A percentile compares a stretch with the other conserved stretches of the same genome.
These are phyloP conservation scores for Leptopilina clavipes DNA, from an alignment of 1,140 invertebrate genomes.

Conservation along the genomic window DNA sequence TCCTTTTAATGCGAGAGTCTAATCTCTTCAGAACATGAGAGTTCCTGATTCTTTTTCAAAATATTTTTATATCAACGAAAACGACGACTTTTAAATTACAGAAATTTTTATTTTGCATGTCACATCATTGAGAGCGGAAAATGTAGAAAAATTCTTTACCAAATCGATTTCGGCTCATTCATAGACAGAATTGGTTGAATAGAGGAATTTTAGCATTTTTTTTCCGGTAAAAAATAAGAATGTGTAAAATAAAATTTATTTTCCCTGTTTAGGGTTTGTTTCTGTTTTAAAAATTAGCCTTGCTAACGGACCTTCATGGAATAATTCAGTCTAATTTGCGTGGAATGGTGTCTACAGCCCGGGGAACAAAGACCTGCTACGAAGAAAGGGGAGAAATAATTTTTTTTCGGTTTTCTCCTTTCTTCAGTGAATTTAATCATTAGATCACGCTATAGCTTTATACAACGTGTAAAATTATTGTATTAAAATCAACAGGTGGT, in stretches of 20 bases:
- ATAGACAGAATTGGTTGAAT: too few species aligned
- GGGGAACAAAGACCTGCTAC: conserved; percentile 21
- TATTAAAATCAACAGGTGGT: neutral
- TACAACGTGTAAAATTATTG: too few species aligned
- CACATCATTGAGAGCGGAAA: too few species aligned
- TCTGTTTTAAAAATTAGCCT: neutral
- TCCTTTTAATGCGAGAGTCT: conserved; percentile 7
- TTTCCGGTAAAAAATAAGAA: too few species aligned
- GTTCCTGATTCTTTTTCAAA: neutral
- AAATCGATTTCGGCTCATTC: too few species aligned
- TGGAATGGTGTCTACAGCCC: neutral
- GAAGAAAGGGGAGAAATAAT: conserved; percentile 10
- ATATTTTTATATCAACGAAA: neutral
- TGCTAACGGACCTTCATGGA: conserved; percentile 6
- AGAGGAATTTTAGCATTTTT: too few species aligned
- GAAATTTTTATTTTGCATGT: too few species aligned
- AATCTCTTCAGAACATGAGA: neutral
- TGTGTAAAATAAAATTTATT: neutral
- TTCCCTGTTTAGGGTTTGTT: neutral
- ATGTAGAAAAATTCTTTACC: too few species aligned
- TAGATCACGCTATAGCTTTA: neutral
- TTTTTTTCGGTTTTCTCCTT: neutral
- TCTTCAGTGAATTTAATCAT: neutral
- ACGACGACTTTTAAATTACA: too few species aligned
- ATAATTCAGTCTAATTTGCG: conserved; percentile 20